Evolutionary conservation across 2,797 vertebrate species (phyloP).

Genomic region (Bucorvus abyssinicus): DNA sequence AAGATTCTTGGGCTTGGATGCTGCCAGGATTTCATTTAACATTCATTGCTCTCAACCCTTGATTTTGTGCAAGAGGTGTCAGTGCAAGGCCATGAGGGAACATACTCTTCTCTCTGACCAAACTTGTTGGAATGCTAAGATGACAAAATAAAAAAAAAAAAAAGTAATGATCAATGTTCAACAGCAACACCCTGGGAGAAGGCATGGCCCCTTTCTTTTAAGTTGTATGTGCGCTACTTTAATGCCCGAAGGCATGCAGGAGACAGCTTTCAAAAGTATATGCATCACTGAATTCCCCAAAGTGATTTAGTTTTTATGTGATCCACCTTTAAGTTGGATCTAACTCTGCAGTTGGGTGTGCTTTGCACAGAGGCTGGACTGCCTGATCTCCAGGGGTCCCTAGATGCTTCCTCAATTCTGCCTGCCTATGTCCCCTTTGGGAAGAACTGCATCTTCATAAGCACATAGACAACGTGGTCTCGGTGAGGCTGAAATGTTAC

Average conservation of each 20-base stretch:
- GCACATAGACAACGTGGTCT: fast-evolving
- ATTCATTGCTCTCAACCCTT: not conserved
- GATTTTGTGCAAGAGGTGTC: not conserved
- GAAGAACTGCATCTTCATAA: not conserved
- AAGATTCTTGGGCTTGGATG: not conserved
- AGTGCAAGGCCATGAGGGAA: not conserved
- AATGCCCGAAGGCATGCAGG: not conserved
- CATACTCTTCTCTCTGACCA: not conserved
- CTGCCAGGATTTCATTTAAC: not conserved
- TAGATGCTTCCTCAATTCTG: not conserved
- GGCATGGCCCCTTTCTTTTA: not conserved
- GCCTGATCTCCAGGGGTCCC: not conserved
- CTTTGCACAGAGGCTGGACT: not conserved
- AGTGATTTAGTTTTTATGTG: not conserved
- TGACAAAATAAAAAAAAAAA: not conserved
- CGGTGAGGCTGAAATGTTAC: not conserved
- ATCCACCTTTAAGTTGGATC: not conserved
- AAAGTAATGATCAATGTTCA: not conserved
- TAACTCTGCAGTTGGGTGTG: not conserved
- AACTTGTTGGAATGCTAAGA: not conserved
- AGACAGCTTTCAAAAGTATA: not conserved
- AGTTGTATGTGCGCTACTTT: not conserved
- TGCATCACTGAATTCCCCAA: not conserved
- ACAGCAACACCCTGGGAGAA: not conserved
- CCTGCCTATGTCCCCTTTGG: not conserved